phyloP scores from a whole-genome alignment of 1,140 invertebrate genomes.

The Achroia grisella region DNA sequence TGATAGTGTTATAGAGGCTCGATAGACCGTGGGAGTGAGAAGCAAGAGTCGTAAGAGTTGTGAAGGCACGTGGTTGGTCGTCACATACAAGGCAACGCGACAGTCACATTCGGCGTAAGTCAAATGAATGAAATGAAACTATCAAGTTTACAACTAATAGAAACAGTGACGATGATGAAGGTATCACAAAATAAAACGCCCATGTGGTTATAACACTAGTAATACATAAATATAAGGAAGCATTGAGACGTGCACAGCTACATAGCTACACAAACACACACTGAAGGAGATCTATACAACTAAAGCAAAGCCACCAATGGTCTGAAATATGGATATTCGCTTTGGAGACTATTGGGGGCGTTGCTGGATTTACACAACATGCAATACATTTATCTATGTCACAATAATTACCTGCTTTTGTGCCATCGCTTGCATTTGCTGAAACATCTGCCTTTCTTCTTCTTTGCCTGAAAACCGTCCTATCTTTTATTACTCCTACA shows the following conservation, averaged over 20 bases:
- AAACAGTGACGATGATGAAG: constrained; percentile 68
- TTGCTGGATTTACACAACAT: constrained; percentile 26
- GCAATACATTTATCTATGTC: constrained; percentile 27
- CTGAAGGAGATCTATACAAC: constrained; percentile 34
- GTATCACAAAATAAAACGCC: constrained; percentile 73
- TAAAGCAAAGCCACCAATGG: constrained; percentile 37
- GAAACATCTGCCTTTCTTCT: constrained; percentile 95
- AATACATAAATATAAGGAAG: constrained; percentile 56
- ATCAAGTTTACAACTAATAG: constrained; percentile 68
- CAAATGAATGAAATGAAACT: constrained; percentile 69
- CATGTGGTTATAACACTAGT: constrained; percentile 47
- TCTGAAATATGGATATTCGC: constrained; percentile 8
- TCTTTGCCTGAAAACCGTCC: constrained; percentile 84
- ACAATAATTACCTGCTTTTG: constrained; percentile 93
- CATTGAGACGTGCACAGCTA: constrained; percentile 56
- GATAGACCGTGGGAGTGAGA: constrained; percentile 50
- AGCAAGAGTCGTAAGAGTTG: constrained; percentile 43
- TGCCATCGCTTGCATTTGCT: constrained; percentile 96
- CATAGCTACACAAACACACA: constrained; percentile 35
- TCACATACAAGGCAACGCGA: constrained; percentile 53
- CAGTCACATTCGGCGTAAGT: constrained; percentile 59
- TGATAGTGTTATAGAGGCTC: constrained; percentile 48
- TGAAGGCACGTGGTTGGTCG: constrained; percentile 46
- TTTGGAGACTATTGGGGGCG: constrained; percentile 15
- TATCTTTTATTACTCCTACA: not conserved